These are phyloP conservation scores for Phengaris arion DNA, from an alignment of 2,888 invertebrate genomes.

Conservation along the genomic window DNA sequence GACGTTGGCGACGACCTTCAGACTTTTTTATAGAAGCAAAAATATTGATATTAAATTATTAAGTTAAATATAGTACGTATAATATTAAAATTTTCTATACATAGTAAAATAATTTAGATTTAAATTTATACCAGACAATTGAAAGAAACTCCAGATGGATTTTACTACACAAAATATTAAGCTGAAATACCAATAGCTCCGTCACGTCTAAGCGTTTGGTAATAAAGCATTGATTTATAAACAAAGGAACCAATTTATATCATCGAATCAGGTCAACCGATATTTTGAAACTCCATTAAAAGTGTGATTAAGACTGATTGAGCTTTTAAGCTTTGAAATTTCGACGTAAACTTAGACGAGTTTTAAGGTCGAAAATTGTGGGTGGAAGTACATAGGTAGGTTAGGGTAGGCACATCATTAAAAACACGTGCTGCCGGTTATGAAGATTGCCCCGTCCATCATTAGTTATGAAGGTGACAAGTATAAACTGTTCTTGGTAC, in stretches of 20 bases:
- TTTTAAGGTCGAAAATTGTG: constrained; percentile 11
- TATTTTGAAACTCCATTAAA: constrained; percentile 28
- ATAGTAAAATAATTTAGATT: no score
- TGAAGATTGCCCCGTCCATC: background rate
- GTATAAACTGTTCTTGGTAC: background rate
- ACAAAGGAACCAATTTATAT: constrained; percentile 25
- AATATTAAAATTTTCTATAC: no score
- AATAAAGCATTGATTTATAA: constrained; percentile 21
- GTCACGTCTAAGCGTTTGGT: background rate
- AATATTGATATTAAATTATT: no score
- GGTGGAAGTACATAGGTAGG: background rate
- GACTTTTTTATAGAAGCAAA: no score
- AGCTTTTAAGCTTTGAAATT: constrained; percentile 27
- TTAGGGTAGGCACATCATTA: background rate
- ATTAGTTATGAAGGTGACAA: background rate
- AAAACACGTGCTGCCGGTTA: background rate
- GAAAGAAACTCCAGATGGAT: background rate
- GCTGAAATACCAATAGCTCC: background rate
- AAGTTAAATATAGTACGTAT: no score
- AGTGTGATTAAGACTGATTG: constrained; percentile 27
- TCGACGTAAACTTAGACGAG: background rate
- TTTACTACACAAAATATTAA: background rate
- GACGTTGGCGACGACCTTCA: no score
- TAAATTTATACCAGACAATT: no score
- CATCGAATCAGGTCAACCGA: constrained; percentile 26